phyloP scores from a whole-genome alignment of 30 jellyfish, hydroid and myxozoan species.

The Aurelia aurita region DNA sequence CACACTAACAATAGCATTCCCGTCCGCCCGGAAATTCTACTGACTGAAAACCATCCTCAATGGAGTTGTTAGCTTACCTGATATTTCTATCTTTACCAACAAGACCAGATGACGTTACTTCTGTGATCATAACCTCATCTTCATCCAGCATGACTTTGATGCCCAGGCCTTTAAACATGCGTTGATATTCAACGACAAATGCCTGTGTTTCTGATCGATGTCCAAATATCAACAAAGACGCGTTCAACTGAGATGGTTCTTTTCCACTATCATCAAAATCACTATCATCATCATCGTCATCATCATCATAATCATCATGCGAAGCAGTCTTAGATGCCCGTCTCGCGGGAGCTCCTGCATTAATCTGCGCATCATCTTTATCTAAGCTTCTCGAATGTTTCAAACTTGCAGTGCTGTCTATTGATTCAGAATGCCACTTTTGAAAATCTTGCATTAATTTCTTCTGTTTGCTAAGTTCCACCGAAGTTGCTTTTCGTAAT shows the following conservation, averaged over 20 bases:
- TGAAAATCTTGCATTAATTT: background rate
- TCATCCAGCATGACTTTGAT: slow-evolving; percentile 94
- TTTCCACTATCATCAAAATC: slow-evolving; percentile 32
- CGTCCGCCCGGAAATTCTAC: no score
- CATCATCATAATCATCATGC: background rate
- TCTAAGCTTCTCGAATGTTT: background rate
- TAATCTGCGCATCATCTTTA: background rate
- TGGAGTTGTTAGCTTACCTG: slow-evolving; percentile 60
- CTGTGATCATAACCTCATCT: slow-evolving; percentile 89
- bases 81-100: slow-evolving; percentile 78
- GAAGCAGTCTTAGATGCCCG: background rate
- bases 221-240: slow-evolving; percentile 65
- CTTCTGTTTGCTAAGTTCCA: slow-evolving; percentile 21
- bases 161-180: slow-evolving; percentile 84
- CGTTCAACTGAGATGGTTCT: slow-evolving; percentile 28
- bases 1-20: no score
- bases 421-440: background rate
- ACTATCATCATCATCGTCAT: slow-evolving; percentile 41
- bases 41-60: no score
- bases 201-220: slow-evolving; percentile 79
- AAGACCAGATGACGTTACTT: slow-evolving; percentile 77
- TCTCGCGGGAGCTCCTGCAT: background rate
- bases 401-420: background rate
- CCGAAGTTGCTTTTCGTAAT: slow-evolving; percentile 23
- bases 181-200: slow-evolving; percentile 86